These are phyloP conservation scores for Drosophila varians DNA, from an alignment of 1,140 invertebrate genomes.

Conservation along the genomic window DNA sequence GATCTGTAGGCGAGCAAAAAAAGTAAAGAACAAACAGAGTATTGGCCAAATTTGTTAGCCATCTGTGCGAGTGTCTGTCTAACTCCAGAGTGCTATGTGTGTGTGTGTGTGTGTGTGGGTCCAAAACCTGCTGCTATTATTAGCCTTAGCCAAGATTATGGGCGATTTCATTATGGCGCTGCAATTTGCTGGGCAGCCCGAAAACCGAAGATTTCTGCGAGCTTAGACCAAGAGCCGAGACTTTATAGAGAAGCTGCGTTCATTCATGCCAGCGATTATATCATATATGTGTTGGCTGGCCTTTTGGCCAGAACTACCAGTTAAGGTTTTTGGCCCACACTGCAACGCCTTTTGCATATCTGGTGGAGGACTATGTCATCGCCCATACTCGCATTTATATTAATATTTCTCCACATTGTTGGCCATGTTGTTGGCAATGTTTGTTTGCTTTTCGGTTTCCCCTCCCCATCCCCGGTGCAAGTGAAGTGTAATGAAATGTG, in stretches of 20 bases:
- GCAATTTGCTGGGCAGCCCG: conserved; percentile 52
- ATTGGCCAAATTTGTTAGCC: conserved; percentile 43
- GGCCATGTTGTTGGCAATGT: conserved; percentile 29
- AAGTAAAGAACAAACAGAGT: conserved; percentile 38
- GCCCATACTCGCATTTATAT: conserved; percentile 26
- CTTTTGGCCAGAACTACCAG: conserved; percentile 67
- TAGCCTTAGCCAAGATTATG: conserved; percentile 78
- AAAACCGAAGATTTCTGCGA: conserved; percentile 32
- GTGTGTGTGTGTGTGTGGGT: conserved; percentile 18
- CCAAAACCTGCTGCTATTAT: conserved; percentile 79
- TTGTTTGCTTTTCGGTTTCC: conserved; percentile 35
- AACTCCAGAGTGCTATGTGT: conserved; percentile 9
- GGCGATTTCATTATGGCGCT: conserved; percentile 63
- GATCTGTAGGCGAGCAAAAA: conserved; percentile 21
- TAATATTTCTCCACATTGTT: conserved; percentile 27
- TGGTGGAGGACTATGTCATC: conserved; percentile 48
- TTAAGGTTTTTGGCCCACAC: conserved; percentile 51
- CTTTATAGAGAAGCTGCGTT: conserved; percentile 67
- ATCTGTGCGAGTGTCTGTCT: conserved; percentile 42
- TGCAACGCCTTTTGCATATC: conserved; percentile 47
- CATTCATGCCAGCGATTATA: conserved; percentile 68
- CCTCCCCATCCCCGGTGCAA: conserved; percentile 20
- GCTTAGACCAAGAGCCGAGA: conserved; percentile 5
- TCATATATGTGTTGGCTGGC: conserved; percentile 76
- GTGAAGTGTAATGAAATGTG: conserved; percentile 76